Base-by-base conservation (phyloP, 2,797 vertebrate genomes). In the Psittacula echo region DNA sequence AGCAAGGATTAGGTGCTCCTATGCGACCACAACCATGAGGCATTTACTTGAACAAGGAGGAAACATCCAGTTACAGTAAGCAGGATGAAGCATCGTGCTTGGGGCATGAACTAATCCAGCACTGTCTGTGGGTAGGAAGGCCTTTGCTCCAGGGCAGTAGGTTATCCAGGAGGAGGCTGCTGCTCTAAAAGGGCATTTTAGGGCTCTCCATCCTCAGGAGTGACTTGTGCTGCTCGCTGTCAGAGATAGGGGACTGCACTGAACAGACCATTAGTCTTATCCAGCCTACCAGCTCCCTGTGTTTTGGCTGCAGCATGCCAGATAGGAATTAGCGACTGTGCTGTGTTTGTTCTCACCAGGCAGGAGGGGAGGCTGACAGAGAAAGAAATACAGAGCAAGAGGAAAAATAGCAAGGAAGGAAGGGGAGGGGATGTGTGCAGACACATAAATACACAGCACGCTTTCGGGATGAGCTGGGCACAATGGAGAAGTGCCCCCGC, bases 341-440 rank as follows among this genome's bases (percentile, higher is more conserved):
- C 81, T 50, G 22, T 92, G 89, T 93, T 95, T 95, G 94, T 47
- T 92, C 89, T 89, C 92, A 65, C 37, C 41, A 7, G 77, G 90
- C 86, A 15, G 88, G 72, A 68, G 83, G 71, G 92, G 84, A 73
- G 90, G 71, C 77, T 79, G 93, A 73, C 77, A 26, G 91, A 53
- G 80, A 53, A 32, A 79, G 86, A 88, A 90, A 71, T 3, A 47
- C 58, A 10, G 83, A 92, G 77, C n/a, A 7, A 73, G 77, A 73
- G 60, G 23, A 62, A 82, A 92, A 92, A 92, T 30, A 95, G 39
- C 84, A 71, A 58, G 90, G 93, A 94, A 89, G 94, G 96, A 94
- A 95, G 64, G 93, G 92, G 92, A 92, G 85, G 92, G 88, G 88
- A 70, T 78, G 91, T 62, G 60, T 66, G 85, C 93, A 70, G 66